Evolutionary conservation across 2,888 invertebrate species (phyloP).

Genomic region (Azorinus chamasolen): DNA sequence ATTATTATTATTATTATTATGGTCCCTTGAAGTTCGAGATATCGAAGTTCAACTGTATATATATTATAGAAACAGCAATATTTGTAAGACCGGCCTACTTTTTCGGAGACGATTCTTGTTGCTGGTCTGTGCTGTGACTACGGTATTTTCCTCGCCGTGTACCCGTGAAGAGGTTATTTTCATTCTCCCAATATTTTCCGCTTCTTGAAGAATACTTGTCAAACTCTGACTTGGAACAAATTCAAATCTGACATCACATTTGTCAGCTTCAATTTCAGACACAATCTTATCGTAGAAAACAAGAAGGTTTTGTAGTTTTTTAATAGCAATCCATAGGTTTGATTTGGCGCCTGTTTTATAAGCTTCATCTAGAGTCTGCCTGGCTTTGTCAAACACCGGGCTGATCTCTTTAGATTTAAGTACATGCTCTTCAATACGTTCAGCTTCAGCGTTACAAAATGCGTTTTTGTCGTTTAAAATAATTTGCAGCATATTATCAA

Average conservation of each 20-base stretch:
- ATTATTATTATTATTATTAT: too few species aligned
- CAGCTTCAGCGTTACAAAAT: conserved; percentile 38
- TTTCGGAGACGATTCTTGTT: too few species aligned
- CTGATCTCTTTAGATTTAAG: conserved; percentile 16
- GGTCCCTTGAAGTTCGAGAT: too few species aligned
- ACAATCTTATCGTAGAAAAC: conserved; percentile 37
- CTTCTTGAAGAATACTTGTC: conserved; percentile 31
- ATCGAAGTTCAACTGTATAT: too few species aligned
- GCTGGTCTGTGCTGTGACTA: too few species aligned
- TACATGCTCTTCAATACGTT: conserved; percentile 38
- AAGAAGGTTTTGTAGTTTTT: conserved; percentile 45
- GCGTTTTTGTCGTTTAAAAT: conserved; percentile 49
- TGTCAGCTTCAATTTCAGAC: conserved; percentile 35
- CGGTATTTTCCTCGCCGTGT: conserved; percentile 17
- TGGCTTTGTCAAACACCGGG: conserved; percentile 24
- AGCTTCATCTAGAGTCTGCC: conserved; percentile 33
- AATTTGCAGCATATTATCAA: conserved; percentile 38
- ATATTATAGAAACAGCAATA: too few species aligned
- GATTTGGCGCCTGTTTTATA: conserved; percentile 27
- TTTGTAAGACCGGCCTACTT: too few species aligned
- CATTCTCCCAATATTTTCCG: conserved; percentile 49
- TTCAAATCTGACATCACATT: conserved; percentile 38
- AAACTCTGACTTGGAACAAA: conserved; percentile 45
- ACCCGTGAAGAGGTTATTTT: conserved; percentile 38
- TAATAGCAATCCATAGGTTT: conserved; percentile 50